Evolutionary conservation across 2,888 invertebrate species (phyloP), one percentile per base, ranked within the genome.

Genomic region (Tiliacea citrago): DNA sequence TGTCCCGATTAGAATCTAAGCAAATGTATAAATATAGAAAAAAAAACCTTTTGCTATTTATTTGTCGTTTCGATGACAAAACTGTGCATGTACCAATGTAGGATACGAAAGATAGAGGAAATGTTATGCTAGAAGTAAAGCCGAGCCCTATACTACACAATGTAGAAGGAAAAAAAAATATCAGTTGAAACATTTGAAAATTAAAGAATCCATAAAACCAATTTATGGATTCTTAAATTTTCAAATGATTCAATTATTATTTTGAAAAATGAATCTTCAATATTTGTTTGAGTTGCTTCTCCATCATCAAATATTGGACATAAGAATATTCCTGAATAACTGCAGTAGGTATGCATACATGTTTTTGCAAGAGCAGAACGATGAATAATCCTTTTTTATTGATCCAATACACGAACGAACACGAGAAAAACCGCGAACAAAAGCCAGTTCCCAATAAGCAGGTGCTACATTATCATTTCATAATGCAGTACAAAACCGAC

Each of bases 1-100:
- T 91, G 89, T 86, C 69, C 53, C 80, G 92, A 93, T 93, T 91
- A 90, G 88, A 90, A 93, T 93, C 93, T 89, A 89, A 91, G 84
- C 89, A 85, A 88, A 88, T 86, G 79, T 84, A 82, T 76, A 79
- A 83, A 80, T 73, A 80, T 75, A 81, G 60, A 84, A 84, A 69
- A 85, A 73, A 82, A 84, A 81, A 73, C 57, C 55, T 75, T 68
- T 62, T 58, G 45, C 58, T 63, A 47, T 85, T 79, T 77, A 42
- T 69, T 61, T 58, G 35, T 55, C 18, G 35, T 58, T 53, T 70
- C 21, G 49, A 60, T 39, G 51, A 42, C 39, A 65, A 65, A 51
- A 57, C 76, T 58, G 29, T 67, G 45, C 62, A 82, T 67, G 39
- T 62, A 29, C 47, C n/a, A 78, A 82, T 51, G 10, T 13, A 57